Evolutionary conservation across 2,113 vertebrate species (phyloP), one percentile per base, ranked within the genome.

Genomic region (Uria aalge): DNA sequence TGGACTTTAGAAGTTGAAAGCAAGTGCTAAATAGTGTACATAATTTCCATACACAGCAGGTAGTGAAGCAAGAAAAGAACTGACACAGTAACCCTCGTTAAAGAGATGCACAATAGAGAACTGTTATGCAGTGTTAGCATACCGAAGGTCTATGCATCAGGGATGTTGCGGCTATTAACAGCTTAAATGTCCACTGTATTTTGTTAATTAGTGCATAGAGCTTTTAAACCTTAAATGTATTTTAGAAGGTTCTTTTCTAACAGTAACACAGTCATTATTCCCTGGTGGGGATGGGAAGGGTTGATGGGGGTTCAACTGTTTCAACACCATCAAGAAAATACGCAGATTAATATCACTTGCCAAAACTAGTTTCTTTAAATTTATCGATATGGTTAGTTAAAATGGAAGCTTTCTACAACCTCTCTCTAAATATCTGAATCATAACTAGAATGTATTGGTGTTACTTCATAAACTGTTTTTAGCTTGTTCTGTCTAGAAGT

Each of bases 31-130:
- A 95, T 95, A 97, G 94, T 95, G 95, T 94, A 97, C 94, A 96
- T 63, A 95, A 97, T 97, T 96, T 97, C 97, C 94, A 97, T 92
- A 98, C 97, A 92, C 97, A 98, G 98, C 97, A 97, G 98, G 97
- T 97, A 98, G 97, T 74, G 86, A 92, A 86, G 92, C 90, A 96
- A 96, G 97, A 97, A 97, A 97, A 98, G 97, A 96, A 96, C 62
- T 90, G 96, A 98, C 97, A 97, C 74, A 96, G 96, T 96, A 97
- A 95, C 96, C 92, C 86, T 98, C 40, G 66, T 96, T 94, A 97
- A 95, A 96, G 88, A 94, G 94, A 95, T 96, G 92, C 90, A 98
- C 96, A 98, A 98, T 94, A 96, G 94, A 88, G 92, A 97, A 98
- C 95, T 96, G 96, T 88, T 98, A 95, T 48, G 96, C 83, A 97